These are phyloP conservation scores for Crocodylus rhombifer DNA, from an alignment of 2,797 vertebrate species.

Conservation along the genomic window DNA sequence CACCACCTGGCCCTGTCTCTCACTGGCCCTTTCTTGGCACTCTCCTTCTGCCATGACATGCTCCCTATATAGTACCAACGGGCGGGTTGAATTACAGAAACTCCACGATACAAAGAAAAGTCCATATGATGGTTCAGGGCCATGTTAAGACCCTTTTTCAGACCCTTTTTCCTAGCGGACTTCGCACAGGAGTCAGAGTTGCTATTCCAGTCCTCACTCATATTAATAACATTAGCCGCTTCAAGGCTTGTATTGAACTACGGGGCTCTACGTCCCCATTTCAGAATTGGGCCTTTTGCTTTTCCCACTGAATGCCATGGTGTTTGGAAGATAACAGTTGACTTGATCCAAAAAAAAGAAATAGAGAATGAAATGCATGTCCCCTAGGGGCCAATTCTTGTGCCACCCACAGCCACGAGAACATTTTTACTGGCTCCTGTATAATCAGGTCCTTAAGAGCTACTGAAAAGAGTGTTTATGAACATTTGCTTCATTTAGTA, in stretches of 20 bases:
- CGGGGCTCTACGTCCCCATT: background rate
- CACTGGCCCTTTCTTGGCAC: background rate
- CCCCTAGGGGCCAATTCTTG: background rate
- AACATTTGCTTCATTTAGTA: background rate
- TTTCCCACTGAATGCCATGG: background rate
- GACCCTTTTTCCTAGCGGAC: background rate
- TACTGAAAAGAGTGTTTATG: background rate
- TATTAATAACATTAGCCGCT: background rate
- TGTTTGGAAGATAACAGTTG: background rate
- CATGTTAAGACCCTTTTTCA: background rate
- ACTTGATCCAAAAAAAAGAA: background rate
- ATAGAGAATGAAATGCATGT: background rate
- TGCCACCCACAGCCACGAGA: background rate
- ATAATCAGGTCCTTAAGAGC: background rate
- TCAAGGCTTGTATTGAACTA: background rate
- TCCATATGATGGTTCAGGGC: background rate
- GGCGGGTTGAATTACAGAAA: background rate
- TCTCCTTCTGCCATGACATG: background rate
- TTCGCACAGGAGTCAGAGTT: slow-evolving; percentile 25
- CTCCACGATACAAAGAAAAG: background rate
- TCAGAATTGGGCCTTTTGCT: background rate
- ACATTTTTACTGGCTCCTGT: background rate
- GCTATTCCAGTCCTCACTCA: slow-evolving; percentile 1
- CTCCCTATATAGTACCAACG: background rate
- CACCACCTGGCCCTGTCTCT: background rate